Conservation (phyloP, 2,888 invertebrate genomes). For the Papilio demoleus region DNA sequence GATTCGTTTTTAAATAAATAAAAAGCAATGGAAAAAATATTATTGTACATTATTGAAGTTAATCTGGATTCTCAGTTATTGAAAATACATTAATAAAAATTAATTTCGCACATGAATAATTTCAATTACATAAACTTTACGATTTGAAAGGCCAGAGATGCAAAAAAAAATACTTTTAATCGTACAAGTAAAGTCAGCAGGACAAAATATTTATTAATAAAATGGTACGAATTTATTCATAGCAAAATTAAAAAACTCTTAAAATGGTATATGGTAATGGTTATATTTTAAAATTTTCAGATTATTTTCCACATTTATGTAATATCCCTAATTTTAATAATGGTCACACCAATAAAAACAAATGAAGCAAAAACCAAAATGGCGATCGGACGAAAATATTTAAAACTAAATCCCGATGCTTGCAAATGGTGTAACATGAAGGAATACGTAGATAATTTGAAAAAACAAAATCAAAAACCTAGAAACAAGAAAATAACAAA, state of each 20-base stretch:
- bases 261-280: too few relatives aligned
- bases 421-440: slow-evolving; percentile 49
- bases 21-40: too few relatives aligned
- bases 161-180: neutral
- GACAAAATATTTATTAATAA: neutral
- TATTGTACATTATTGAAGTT: too few relatives aligned
- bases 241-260: too few relatives aligned
- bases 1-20: too few relatives aligned
- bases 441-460: slow-evolving; percentile 26
- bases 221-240: neutral
- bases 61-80: too few relatives aligned
- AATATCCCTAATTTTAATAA: slow-evolving; percentile 3
- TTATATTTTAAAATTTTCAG: slow-evolving; percentile 21
- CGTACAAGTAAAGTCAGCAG: neutral
- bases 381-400: slow-evolving; percentile 26
- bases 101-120: neutral
- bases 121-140: neutral
- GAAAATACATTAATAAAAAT: neutral
- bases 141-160: neutral
- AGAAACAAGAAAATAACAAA: slow-evolving; percentile 1
- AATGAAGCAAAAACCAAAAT: slow-evolving; percentile 6
- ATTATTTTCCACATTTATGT: neutral
- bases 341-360: slow-evolving; percentile 5
- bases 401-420: slow-evolving; percentile 20
- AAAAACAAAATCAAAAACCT: slow-evolving; percentile 16